Percentiles rank a stretch among this genome's conserved stretches.
phyloP scores from a whole-genome alignment of 2,113 vertebrate genomes.

The Microcebus jonahi region DNA sequence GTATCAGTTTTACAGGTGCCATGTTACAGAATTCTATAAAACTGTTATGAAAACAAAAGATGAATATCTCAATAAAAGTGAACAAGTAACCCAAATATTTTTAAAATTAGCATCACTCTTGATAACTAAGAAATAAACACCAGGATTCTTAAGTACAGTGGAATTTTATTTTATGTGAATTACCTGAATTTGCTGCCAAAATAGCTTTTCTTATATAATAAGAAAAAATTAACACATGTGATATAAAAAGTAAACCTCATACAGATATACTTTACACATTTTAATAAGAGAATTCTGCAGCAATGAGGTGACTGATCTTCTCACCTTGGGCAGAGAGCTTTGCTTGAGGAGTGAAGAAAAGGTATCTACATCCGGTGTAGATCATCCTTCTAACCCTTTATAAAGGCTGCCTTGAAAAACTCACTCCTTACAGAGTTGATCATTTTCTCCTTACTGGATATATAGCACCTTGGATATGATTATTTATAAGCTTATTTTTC shows the following conservation, averaged over 20 bases:
- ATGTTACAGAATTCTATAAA: neutral
- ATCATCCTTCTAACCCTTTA: neutral
- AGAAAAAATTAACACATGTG: neutral
- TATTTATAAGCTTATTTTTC: neutral
- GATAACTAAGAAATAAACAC: neutral
- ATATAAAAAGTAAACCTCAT: neutral
- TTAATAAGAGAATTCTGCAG: neutral
- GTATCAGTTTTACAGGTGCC: neutral
- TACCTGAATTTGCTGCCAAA: neutral
- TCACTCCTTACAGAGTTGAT: neutral
- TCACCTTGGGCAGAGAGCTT: neutral
- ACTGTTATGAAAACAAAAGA: neutral
- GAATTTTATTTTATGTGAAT: constrained; percentile 15
- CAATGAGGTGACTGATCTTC: neutral
- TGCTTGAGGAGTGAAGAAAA: neutral
- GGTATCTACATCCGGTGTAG: neutral
- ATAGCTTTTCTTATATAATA: neutral
- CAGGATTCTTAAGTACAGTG: neutral
- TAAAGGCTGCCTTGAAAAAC: neutral
- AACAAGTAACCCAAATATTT: neutral
- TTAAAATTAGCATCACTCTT: neutral
- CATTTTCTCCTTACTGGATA: neutral
- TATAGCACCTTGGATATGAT: neutral
- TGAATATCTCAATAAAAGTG: neutral
- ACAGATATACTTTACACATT: neutral